Conservation (phyloP, 2,888 invertebrate genomes). For the Congeria kusceri region DNA sequence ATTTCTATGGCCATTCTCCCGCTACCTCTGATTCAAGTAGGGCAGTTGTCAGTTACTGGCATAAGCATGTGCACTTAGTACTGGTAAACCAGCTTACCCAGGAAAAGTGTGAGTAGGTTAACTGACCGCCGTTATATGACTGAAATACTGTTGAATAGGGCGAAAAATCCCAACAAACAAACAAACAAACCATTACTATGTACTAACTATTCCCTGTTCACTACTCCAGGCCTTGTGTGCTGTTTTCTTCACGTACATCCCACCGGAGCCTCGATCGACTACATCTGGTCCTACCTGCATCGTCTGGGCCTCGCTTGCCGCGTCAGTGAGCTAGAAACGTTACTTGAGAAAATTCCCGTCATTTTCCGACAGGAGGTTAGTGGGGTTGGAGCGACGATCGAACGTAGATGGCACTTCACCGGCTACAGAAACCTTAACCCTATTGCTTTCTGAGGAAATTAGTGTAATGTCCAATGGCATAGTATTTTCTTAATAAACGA, state of each 20-base stretch:
- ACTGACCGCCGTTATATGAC: too few species aligned
- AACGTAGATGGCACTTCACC: conserved; percentile 94
- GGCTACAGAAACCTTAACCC: conserved; percentile 86
- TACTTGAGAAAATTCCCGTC: conserved; percentile 92
- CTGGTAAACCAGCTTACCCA: too few species aligned
- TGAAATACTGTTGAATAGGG: too few species aligned
- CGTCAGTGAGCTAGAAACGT: conserved; percentile 87
- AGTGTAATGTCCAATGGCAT: too few species aligned
- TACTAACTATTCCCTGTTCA: background rate
- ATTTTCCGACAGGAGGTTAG: conserved; percentile 92
- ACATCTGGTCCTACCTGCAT: conserved; percentile 95
- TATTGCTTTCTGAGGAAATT: background rate
- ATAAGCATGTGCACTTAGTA: too few species aligned
- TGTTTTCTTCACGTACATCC: conserved; percentile 97
- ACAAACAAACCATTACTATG: too few species aligned
- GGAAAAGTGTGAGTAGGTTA: too few species aligned
- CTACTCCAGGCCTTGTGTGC: conserved; percentile 89
- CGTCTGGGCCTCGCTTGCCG: conserved; percentile 91
- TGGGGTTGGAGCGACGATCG: conserved; percentile 94
- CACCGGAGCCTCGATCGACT: conserved; percentile 95
- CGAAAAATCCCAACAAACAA: too few species aligned
- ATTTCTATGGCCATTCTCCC: too few species aligned
- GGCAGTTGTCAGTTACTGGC: too few species aligned
- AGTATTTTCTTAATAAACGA: too few species aligned
- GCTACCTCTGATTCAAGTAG: too few species aligned